Conservation (phyloP, 1,140 invertebrate genomes). For the Kradibia gibbosae region DNA sequence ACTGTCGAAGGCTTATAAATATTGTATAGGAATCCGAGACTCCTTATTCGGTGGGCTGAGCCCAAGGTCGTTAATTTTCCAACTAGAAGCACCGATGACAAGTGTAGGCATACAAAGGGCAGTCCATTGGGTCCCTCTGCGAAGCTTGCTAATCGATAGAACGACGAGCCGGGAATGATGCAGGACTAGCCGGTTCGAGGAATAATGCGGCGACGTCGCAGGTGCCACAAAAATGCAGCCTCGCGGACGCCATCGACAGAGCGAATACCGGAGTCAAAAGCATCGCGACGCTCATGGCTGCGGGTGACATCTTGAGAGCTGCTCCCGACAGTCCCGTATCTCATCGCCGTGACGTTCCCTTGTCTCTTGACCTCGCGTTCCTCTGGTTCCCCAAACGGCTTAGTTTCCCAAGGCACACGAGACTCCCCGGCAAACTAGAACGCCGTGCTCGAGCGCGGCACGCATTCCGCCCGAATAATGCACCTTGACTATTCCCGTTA, state of each 20-base stretch:
- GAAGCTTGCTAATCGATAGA: no score
- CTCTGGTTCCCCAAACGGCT: not conserved
- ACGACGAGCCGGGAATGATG: no score
- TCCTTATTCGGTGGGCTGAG: not conserved
- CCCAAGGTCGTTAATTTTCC: not conserved
- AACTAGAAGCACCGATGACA: no score
- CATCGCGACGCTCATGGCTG: no score
- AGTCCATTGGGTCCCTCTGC: no score
- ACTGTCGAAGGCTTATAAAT: not conserved
- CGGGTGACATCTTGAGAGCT: not conserved
- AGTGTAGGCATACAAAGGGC: no score
- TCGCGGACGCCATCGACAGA: not conserved
- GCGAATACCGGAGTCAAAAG: not conserved
- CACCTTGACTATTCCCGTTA: conserved; percentile 61
- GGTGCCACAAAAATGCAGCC: not conserved
- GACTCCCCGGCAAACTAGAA: not conserved
- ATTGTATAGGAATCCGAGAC: not conserved
- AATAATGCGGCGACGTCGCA: not conserved
- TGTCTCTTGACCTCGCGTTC: not conserved
- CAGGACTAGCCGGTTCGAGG: no score
- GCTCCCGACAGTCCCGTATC: not conserved
- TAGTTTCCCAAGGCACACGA: not conserved
- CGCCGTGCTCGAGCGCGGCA: conserved; percentile 43
- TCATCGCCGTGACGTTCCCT: conserved; percentile 18
- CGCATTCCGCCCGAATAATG: conserved; percentile 38